A percentile compares a stretch with the other conserved stretches of the same genome.
Evolutionary conservation across 37 sponge, comb jelly and placozoan genomes (phyloP).

Genomic region (Corticium candelabrum): DNA sequence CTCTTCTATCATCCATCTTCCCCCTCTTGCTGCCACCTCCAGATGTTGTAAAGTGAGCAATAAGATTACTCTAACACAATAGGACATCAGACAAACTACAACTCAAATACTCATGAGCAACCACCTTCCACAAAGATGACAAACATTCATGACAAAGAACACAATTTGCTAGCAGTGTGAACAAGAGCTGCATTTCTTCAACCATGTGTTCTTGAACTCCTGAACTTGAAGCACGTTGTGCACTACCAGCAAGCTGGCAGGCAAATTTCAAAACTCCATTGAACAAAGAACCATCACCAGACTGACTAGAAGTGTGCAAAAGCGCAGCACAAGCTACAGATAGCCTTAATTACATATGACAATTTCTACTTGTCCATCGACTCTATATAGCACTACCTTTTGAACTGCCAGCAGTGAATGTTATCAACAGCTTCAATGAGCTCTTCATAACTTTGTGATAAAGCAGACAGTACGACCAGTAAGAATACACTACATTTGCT

Average conservation of each 20-base stretch:
- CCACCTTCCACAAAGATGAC: neutral
- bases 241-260: no score
- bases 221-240: no score
- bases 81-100: no score
- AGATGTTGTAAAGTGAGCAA: neutral
- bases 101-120: no score
- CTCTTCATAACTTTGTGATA: neutral
- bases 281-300: no score
- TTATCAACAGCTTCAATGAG: neutral
- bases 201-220: no score
- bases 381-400: no score
- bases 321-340: no score
- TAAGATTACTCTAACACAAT: neutral
- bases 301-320: no score
- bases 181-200: neutral
- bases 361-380: no score
- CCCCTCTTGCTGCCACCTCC: neutral
- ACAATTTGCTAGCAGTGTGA: neutral
- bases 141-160: neutral
- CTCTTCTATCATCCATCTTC: neutral
- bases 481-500: neutral
- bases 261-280: no score
- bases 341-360: no score
- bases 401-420: neutral
- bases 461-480: neutral